These are phyloP conservation scores for Nothoprocta pentlandii DNA, from an alignment of 2,113 vertebrate species.

Conservation along the genomic window DNA sequence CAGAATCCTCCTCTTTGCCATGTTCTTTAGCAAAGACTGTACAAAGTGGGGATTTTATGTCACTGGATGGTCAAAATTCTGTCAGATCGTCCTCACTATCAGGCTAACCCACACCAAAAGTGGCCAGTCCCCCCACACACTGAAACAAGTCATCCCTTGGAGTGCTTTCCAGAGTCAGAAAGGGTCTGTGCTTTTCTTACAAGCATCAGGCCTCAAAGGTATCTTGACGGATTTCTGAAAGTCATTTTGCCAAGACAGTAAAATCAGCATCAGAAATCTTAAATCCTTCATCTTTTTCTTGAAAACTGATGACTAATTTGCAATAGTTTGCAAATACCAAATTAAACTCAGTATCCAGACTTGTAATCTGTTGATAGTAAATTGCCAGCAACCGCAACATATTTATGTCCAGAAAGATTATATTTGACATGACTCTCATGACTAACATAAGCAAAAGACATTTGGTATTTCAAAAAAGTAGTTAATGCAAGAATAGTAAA, in stretches of 20 bases:
- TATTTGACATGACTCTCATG: neutral
- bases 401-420: neutral
- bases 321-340: neutral
- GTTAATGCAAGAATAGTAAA: neutral
- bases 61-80: neutral
- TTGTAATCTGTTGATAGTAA: neutral
- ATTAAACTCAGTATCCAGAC: neutral
- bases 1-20: neutral
- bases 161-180: neutral
- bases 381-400: neutral
- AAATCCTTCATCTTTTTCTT: neutral
- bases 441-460: neutral
- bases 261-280: neutral
- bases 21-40: neutral
- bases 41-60: neutral
- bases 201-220: neutral
- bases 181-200: neutral
- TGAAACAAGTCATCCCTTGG: too few relatives aligned
- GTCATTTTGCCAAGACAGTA: neutral
- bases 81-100: neutral
- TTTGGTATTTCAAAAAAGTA: neutral
- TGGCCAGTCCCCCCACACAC: too few relatives aligned
- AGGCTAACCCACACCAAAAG: neutral
- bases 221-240: neutral
- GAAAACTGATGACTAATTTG: neutral